A percentile compares a stretch with the other conserved stretches of the same genome.
phyloP scores from a whole-genome alignment of 2,797 vertebrate species.

The Salarias fasciatus region DNA sequence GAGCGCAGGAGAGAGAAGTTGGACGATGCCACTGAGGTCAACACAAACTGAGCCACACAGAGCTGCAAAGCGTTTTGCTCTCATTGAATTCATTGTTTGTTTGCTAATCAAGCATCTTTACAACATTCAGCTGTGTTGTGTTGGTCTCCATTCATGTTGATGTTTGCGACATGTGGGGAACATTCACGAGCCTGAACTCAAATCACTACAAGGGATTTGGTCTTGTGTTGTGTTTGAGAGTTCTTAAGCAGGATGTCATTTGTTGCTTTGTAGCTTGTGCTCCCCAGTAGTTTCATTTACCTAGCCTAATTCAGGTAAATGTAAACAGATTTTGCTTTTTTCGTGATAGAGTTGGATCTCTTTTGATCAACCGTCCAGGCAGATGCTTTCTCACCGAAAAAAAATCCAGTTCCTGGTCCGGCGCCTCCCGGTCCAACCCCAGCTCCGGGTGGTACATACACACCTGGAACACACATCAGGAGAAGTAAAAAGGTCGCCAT shows the following conservation, averaged over 20 bases:
- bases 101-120: no score
- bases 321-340: conserved; percentile 43
- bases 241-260: no score
- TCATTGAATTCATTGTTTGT: no score
- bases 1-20: not conserved
- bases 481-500: conserved; percentile 20
- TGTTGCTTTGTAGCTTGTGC: no score
- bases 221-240: not conserved
- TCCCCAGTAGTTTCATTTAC: conserved; percentile 1
- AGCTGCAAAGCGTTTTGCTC: no score
- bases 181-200: not conserved
- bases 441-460: conserved; percentile 78
- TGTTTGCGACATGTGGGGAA: not conserved
- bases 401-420: conserved; percentile 70
- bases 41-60: no score
- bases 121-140: no score
- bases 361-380: conserved; percentile 28
- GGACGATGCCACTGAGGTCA: no score
- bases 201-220: not conserved
- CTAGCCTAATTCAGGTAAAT: conserved; percentile 8
- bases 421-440: conserved; percentile 66
- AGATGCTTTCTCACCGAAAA: conserved; percentile 76
- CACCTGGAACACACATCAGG: conserved; percentile 76
- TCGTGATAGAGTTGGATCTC: conserved; percentile 14
- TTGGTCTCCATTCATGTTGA: no score